phyloP scores from a whole-genome alignment of 2,888 invertebrate species.

The Morpho achilles region DNA sequence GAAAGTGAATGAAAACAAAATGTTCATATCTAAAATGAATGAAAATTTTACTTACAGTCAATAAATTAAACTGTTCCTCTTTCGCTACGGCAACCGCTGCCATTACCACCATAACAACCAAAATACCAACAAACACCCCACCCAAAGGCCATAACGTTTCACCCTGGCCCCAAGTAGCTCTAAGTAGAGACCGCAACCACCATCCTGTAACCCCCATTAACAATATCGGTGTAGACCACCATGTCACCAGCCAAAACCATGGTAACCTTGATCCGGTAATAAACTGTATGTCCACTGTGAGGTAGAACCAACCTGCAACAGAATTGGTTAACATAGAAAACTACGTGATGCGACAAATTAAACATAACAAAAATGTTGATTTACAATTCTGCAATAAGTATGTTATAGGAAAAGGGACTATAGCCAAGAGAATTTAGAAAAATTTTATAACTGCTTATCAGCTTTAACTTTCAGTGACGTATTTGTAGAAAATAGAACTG shows the following conservation, averaged over 20 bases:
- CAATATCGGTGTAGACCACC: constrained; percentile 58
- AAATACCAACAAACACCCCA: constrained; percentile 49
- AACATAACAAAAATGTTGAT: no score
- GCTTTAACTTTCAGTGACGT: no score
- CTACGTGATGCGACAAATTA: no score
- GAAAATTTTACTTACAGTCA: constrained; percentile 45
- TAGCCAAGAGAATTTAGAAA: no score
- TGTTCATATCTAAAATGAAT: no score
- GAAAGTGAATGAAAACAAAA: no score
- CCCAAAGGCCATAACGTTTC: constrained; percentile 58
- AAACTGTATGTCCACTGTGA: constrained; percentile 64
- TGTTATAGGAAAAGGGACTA: no score
- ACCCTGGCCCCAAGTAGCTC: constrained; percentile 43
- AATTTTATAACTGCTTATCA: no score
- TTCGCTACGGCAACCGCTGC: constrained; percentile 65
- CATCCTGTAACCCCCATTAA: constrained; percentile 60
- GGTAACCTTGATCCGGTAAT: constrained; percentile 60
- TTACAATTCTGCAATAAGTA: no score
- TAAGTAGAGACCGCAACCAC: constrained; percentile 60
- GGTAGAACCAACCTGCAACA: constrained; percentile 61
- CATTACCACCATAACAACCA: constrained; percentile 56
- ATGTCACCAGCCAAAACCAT: constrained; percentile 55
- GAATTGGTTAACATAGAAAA: neutral
- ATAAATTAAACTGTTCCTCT: constrained; percentile 68
- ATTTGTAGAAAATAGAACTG: no score